Evolutionary conservation across 2,797 vertebrate genomes (phyloP), one percentile per base, ranked within the genome.

Genomic region (Margarornis squamiger): DNA sequence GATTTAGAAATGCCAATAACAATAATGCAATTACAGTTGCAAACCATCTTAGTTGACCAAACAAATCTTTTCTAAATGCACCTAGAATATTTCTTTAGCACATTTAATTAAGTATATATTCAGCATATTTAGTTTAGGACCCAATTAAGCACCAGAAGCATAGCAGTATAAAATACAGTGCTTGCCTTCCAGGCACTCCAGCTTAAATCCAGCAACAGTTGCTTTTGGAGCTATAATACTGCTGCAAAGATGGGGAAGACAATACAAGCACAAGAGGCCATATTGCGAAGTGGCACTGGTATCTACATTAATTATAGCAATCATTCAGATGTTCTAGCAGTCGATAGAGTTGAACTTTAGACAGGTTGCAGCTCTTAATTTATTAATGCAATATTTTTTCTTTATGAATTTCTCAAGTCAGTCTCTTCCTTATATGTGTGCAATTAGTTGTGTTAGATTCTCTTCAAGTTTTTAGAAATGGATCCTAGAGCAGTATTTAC

Each of bases 1-100:
- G 94, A 96, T 96, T 98, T 95, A 97, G 88, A 97, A 97, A 96
- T 94, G 91, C 95, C 93, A 95, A 95, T 96, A 97, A 96, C 93
- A 83, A 70, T 96, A 95, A 94, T 93, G 90, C 93, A 97, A 96
- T 97, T 96, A 96, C 76, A 97, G 89, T 63, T 93, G 90, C 94
- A 90, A 95, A 96, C 97, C 96, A 95, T 95, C 87, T 72, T 93
- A 93, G 92, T 96, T 97, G 96, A 97, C 95, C 95, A 95, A 97
- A 97, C 95, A 95, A 86, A 86, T 97, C 93, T 97, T 96, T 95
- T 82, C 92, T 94, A 96, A 97, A 97, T 73, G 87, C 73, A 96
- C 90, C 92, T 89, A 94, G 77, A 95, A 76, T 96, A 96, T 97
- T 98, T 97, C 95, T 88, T 97, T 95, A 94, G 94, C 74, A 59